Conservation (phyloP, 2,888 invertebrate species). For the Chrysolina oricalcia region DNA sequence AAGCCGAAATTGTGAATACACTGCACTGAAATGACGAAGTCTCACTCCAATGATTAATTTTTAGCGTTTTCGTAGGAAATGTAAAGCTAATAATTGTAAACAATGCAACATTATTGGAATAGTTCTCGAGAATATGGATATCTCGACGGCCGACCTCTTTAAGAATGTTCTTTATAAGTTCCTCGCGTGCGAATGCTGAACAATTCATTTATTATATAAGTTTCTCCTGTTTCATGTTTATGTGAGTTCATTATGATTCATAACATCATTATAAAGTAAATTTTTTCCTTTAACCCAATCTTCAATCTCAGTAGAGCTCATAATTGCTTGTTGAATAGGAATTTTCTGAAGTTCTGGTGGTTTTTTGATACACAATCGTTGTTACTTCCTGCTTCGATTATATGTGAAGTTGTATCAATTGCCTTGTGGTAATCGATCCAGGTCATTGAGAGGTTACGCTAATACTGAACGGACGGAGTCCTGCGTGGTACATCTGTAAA, state of each 20-base stretch:
- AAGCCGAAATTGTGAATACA: too few relatives aligned
- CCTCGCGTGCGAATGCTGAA: not conserved
- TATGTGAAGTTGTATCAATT: too few relatives aligned
- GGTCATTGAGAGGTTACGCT: too few relatives aligned
- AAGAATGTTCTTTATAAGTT: not conserved
- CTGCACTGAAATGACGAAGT: not conserved
- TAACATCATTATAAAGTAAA: not conserved
- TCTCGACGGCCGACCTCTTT: not conserved
- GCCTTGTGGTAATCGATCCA: too few relatives aligned
- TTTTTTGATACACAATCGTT: too few relatives aligned
- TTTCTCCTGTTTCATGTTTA: not conserved
- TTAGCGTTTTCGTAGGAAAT: not conserved
- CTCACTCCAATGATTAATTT: not conserved
- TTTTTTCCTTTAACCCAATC: too few relatives aligned
- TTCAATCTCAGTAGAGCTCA: too few relatives aligned
- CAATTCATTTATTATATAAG: slow-evolving; percentile 1
- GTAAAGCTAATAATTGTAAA: not conserved
- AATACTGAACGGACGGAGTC: too few relatives aligned
- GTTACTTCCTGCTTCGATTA: too few relatives aligned
- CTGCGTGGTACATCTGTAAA: too few relatives aligned
- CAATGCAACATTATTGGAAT: not conserved
- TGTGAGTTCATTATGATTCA: not conserved
- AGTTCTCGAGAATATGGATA: not conserved
- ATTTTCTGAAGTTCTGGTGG: too few relatives aligned
- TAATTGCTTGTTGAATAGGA: too few relatives aligned